Percentiles rank a stretch among this genome's conserved stretches.
These are phyloP conservation scores for Argentina silus DNA, from an alignment of 2,797 vertebrate genomes.

Conservation along the genomic window DNA sequence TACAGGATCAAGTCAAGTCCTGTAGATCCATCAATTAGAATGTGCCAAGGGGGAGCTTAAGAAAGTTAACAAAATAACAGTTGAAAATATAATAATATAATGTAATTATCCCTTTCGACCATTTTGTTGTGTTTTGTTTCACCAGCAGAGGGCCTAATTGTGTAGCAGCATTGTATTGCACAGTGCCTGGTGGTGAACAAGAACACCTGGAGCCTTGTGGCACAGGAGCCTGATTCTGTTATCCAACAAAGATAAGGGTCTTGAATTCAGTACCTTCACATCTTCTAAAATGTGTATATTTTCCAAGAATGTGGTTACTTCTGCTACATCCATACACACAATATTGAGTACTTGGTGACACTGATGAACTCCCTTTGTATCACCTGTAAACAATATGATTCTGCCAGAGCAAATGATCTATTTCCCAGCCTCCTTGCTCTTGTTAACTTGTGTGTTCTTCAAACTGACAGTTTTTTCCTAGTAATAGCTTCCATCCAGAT, in stretches of 20 bases:
- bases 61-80: no score
- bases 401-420: background rate
- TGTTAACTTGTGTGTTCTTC: background rate
- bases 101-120: no score
- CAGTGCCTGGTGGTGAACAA: no score
- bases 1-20: no score
- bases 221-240: background rate
- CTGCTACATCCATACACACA: slow-evolving; percentile 1
- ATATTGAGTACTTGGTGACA: background rate
- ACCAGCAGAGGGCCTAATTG: no score
- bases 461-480: background rate
- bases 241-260: background rate
- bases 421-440: background rate
- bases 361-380: slow-evolving; percentile 1
- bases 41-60: no score
- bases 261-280: background rate
- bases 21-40: no score
- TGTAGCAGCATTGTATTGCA: no score
- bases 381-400: slow-evolving; percentile 1
- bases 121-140: no score
- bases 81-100: no score
- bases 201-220: no score
- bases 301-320: background rate
- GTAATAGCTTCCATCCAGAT: background rate
- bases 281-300: background rate